Conservation (phyloP, 2,113 vertebrate genomes). For the Hystrix brachyura region DNA sequence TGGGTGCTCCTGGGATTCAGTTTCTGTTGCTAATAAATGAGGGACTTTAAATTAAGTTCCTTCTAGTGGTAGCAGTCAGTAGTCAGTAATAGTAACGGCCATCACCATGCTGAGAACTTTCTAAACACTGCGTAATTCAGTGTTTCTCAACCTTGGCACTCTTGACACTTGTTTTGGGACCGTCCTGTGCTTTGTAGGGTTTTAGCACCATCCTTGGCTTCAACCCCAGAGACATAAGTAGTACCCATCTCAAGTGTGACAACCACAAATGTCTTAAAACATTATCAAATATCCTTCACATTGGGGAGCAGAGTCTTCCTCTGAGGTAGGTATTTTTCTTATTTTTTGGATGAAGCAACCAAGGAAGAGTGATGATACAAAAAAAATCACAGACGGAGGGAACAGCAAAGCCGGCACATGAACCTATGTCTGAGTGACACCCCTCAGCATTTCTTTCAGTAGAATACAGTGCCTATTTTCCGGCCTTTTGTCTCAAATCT, state of each 20-base stretch:
- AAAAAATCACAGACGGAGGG: not conserved
- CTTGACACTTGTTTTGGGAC: not conserved
- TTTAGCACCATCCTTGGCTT: not conserved
- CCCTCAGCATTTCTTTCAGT: not conserved
- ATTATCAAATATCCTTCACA: not conserved
- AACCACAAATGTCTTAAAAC: constrained; percentile 19
- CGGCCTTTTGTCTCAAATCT: not conserved
- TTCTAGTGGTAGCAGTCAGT: not conserved
- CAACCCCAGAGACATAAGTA: not conserved
- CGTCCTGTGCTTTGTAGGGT: not conserved
- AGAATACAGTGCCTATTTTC: not conserved
- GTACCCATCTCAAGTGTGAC: not conserved
- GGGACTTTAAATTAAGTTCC: not conserved
- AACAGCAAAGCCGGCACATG: not conserved
- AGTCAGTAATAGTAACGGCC: not conserved
- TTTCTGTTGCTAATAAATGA: not conserved
- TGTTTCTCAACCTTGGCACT: not conserved
- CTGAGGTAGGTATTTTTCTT: not conserved
- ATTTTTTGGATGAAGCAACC: constrained; percentile 48
- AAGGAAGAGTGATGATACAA: not conserved
- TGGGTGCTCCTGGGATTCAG: not conserved
- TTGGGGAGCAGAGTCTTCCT: not conserved
- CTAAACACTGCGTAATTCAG: not conserved
- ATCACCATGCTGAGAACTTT: not conserved
- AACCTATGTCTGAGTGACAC: not conserved